Evolutionary conservation across 30 jellyfish, hydroid and myxozoan species (phyloP), one percentile per base, ranked within the genome.

Genomic region (Sanderia malayensis): DNA sequence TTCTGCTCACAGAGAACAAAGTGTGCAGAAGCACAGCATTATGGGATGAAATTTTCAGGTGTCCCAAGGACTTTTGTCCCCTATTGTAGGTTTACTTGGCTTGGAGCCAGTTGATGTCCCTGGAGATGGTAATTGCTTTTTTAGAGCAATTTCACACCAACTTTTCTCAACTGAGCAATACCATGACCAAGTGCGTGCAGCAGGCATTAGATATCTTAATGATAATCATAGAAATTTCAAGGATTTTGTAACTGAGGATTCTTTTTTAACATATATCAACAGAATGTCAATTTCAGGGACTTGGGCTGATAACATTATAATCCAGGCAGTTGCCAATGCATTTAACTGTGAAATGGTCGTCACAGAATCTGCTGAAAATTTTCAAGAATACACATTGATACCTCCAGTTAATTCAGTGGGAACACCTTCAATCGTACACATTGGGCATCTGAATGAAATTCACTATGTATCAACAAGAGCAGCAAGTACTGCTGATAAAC

Each of bases 91-190:
- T 15, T 18, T 15, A 25, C 58, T 25, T 6, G 74, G 58, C 23
- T 30, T 61, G 20, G 58, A 61, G 58, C 9, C 58, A 15, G 26
- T 22, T 20, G 58, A 61, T 22, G 74, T 61, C 4, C 13, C 24
- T 6, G 58, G 74, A 6, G 74, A 61, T 61, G 74, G 74, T 22
- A 61, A 61, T 30, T 61, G 74, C 58, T 61, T 61, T 30, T 61
- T 61, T 23, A 25, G 58, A 61, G 49, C 74, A 15, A 30, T 30
- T 15, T 61, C 74, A 61, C 74, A 61, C 19, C 74, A 61, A 28
- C 64, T 61, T 19, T 61, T 6, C 20, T 19, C 26, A 18, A n/a
- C 24, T 6, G 59, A 25, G 10, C 65, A 30, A 6, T 30, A 61
- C 15, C 31, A 61, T 28, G 58, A 25, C 10, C 19, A 61, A 4